phyloP scores from a whole-genome alignment of 2,888 invertebrate genomes.

The Andrena bucephala region DNA sequence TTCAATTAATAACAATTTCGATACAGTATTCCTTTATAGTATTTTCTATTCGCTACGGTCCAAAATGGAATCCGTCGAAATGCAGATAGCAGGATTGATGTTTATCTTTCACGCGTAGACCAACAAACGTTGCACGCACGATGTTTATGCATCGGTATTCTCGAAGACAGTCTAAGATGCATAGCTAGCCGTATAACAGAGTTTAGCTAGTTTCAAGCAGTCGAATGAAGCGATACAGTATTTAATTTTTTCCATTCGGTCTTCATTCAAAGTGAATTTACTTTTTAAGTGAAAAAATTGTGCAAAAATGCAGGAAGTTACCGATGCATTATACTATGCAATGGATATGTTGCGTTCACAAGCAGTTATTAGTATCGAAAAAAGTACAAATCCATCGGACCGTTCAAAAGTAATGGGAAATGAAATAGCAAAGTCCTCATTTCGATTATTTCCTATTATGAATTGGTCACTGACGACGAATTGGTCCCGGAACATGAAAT shows the following conservation, averaged over 20 bases:
- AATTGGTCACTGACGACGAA: too few relatives aligned
- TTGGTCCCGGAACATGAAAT: too few relatives aligned
- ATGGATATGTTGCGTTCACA: too few relatives aligned
- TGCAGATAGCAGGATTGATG: too few relatives aligned
- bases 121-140: background rate
- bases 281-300: background rate
- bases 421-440: too few relatives aligned
- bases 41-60: too few relatives aligned
- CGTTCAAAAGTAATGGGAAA: constrained; percentile 1
- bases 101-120: background rate
- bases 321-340: background rate
- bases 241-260: background rate
- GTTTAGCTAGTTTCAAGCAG: background rate
- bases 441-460: too few relatives aligned
- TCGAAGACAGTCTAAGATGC: too few relatives aligned
- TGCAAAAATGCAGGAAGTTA: constrained; percentile 10
- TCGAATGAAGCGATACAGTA: background rate
- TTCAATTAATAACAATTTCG: too few relatives aligned
- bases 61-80: too few relatives aligned
- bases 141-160: background rate
- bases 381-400: background rate
- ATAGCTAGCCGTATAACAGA: background rate
- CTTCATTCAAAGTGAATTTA: background rate
- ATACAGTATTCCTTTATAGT: too few relatives aligned
- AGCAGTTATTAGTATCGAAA: too few relatives aligned